Percentiles rank a stretch among this genome's conserved stretches.
These are phyloP conservation scores for Colaptes auratus DNA, from an alignment of 2,113 vertebrate species.

Conservation along the genomic window DNA sequence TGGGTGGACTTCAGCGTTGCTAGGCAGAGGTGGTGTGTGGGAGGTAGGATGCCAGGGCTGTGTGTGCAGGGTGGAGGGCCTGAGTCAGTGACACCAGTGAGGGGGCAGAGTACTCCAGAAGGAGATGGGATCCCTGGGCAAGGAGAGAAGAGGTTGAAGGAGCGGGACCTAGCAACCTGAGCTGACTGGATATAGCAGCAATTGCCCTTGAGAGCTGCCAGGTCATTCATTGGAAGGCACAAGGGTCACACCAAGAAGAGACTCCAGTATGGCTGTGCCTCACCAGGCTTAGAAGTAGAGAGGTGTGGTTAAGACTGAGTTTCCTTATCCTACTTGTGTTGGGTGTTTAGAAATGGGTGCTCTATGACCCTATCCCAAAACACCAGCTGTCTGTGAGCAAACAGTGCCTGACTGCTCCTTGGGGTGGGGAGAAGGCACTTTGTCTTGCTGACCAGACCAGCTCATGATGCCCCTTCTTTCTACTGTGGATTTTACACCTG, in stretches of 20 bases:
- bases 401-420: background rate
- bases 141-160: background rate
- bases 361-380: background rate
- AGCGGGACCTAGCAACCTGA: fast-evolving
- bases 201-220: background rate
- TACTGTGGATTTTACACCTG: conserved; percentile 65
- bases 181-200: background rate
- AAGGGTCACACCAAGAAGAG: background rate
- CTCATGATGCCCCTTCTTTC: conserved; percentile 42
- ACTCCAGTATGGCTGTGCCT: fast-evolving
- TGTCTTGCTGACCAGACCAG: background rate
- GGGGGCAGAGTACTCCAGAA: background rate
- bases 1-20: background rate
- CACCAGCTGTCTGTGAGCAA: background rate
- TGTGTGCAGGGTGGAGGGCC: background rate
- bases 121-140: background rate
- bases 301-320: background rate
- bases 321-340: background rate
- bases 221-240: background rate
- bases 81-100: background rate
- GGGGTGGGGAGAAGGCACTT: background rate
- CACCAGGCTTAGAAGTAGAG: background rate
- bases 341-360: background rate
- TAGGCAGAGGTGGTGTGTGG: background rate
- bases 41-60: background rate